Evolutionary conservation across 2,113 vertebrate species (phyloP).

Genomic region (Piaya cayana): DNA sequence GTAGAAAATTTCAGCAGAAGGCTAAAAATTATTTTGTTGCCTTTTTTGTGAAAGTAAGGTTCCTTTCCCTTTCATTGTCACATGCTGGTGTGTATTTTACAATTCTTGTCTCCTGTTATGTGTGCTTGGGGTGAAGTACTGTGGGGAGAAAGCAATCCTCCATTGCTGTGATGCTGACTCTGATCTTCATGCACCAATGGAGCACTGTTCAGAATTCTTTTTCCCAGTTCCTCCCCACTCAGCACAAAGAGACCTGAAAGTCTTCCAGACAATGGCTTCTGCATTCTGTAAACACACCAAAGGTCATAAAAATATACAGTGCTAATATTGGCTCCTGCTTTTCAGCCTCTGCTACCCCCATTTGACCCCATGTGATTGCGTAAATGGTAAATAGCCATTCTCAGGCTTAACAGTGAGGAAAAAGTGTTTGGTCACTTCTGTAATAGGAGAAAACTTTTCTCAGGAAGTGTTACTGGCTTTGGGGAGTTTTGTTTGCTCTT

Average conservation of each 20-base stretch:
- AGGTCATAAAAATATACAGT: conserved; percentile 35
- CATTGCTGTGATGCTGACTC: neutral
- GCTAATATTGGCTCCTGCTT: conserved; percentile 32
- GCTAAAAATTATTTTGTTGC: neutral
- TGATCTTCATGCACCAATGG: neutral
- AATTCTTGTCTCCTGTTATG: neutral
- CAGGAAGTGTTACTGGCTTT: neutral
- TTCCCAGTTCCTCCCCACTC: neutral
- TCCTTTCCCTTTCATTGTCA: neutral
- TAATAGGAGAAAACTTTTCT: neutral
- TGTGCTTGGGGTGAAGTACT: neutral
- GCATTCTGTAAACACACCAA: conserved; percentile 29
- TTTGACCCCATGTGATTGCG: neutral
- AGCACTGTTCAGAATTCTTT: neutral
- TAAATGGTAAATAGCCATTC: neutral
- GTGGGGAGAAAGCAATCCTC: neutral
- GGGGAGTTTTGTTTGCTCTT: neutral
- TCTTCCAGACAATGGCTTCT: conserved; percentile 28
- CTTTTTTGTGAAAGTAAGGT: neutral
- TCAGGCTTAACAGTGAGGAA: neutral
- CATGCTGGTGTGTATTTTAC: neutral
- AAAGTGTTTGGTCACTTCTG: neutral
- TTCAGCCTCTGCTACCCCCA: neutral
- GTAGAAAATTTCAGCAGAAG: neutral
- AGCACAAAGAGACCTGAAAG: neutral